Evolutionary conservation across 2,797 vertebrate species (phyloP).

Genomic region (Bovichtus variegatus): DNA sequence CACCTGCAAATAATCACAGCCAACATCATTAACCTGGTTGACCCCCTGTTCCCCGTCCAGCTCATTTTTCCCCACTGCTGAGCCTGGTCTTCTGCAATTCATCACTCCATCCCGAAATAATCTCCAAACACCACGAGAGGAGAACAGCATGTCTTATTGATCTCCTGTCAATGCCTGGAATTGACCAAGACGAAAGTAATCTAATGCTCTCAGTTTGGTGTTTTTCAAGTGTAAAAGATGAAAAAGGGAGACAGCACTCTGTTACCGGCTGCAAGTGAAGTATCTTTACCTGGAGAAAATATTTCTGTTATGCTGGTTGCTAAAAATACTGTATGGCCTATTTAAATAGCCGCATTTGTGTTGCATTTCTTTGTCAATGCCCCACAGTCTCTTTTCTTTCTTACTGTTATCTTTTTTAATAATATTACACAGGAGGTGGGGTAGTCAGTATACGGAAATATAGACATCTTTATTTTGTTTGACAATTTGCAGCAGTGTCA

Average conservation of each 20-base stretch:
- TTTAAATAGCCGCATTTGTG: not conserved
- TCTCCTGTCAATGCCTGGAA: conserved; percentile 78
- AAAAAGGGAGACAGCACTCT: conserved; percentile 15
- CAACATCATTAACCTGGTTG: conserved; percentile 79
- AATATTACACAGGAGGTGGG: not conserved
- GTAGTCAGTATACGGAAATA: not conserved
- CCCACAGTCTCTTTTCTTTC: not conserved
- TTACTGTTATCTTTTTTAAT: not conserved
- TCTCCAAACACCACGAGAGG: conserved; percentile 75
- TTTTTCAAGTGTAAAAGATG: conserved; percentile 46
- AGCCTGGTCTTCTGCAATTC: conserved; percentile 74
- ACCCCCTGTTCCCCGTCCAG: conserved; percentile 68
- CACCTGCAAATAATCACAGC: conserved; percentile 80
- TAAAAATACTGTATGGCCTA: not conserved
- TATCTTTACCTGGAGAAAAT: not conserved
- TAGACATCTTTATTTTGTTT: not conserved
- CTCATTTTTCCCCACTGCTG: conserved; percentile 70
- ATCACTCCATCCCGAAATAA: conserved; percentile 81
- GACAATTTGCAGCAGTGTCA: not conserved
- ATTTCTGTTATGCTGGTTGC: not conserved
- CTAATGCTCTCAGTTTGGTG: conserved; percentile 51
- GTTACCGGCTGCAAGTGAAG: not conserved
- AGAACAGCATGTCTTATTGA: conserved; percentile 82
- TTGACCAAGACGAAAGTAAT: conserved; percentile 73
- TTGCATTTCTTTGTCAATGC: not conserved